Percentiles rank a stretch among this genome's conserved stretches.
These are phyloP conservation scores for Amblyopsis hoosieri DNA, from an alignment of 2,797 vertebrate species.

Conservation along the genomic window DNA sequence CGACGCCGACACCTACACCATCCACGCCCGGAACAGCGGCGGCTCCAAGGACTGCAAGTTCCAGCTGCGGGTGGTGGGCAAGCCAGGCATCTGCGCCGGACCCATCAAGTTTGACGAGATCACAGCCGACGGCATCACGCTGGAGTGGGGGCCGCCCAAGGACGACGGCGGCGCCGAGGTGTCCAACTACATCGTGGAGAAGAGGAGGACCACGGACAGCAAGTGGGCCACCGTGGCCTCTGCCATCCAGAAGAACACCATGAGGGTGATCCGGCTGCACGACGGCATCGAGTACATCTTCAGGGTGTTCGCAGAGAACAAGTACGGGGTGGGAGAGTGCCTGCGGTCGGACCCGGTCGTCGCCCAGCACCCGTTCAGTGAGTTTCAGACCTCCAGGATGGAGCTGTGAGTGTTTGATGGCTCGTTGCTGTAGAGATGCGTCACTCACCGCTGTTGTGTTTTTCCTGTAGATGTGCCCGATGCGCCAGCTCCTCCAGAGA, in stretches of 20 bases:
- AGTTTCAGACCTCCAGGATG: slow-evolving; percentile 54
- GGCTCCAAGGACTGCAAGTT: slow-evolving; percentile 91
- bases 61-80: slow-evolving; percentile 93
- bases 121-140: slow-evolving; percentile 92
- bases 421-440: neutral
- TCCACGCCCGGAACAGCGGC: slow-evolving; percentile 85
- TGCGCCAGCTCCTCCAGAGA: slow-evolving; percentile 91
- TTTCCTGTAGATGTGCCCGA: slow-evolving; percentile 88
- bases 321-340: slow-evolving; percentile 94
- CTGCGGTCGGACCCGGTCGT: slow-evolving; percentile 92
- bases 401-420: neutral
- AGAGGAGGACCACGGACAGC: slow-evolving; percentile 92
- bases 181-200: slow-evolving; percentile 96
- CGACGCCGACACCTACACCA: slow-evolving; percentile 90
- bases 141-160: slow-evolving; percentile 94
- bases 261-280: slow-evolving; percentile 94
- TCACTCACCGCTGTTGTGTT: neutral
- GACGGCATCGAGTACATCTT: slow-evolving; percentile 96
- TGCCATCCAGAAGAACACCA: slow-evolving; percentile 93
- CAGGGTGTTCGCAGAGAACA: slow-evolving; percentile 97
- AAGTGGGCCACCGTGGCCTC: slow-evolving; percentile 97
- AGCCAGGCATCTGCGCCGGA: slow-evolving; percentile 93
- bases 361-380: slow-evolving; percentile 97
- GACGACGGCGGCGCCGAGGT: slow-evolving; percentile 97
- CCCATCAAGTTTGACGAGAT: slow-evolving; percentile 96